Evolutionary conservation across 2,888 invertebrate genomes (phyloP).

Genomic region (Phaonia tiefii): DNA sequence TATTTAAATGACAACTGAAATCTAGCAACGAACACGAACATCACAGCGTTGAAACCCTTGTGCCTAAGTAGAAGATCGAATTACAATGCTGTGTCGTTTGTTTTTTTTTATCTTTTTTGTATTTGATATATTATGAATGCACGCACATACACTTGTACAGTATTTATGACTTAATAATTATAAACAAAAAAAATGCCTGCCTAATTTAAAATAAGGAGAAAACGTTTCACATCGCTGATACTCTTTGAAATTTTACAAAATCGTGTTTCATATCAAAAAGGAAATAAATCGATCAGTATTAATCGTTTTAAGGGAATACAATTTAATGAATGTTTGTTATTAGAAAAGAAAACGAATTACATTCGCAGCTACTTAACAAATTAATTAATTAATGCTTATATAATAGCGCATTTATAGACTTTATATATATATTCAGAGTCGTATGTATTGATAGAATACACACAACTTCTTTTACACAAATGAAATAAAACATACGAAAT

Average conservation of each 20-base stretch:
- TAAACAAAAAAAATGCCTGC: conserved; percentile 36
- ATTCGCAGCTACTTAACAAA: conserved; percentile 37
- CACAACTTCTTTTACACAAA: conserved; percentile 30
- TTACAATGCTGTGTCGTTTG: no score
- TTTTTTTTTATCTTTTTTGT: no score
- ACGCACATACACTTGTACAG: no score
- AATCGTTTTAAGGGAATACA: conserved; percentile 20
- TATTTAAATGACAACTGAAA: no score
- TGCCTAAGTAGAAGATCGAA: no score
- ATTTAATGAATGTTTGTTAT: conserved; percentile 34
- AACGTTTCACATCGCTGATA: conserved; percentile 38
- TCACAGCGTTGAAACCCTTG: no score
- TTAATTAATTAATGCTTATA: conserved; percentile 25
- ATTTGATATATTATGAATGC: no score
- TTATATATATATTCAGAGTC: conserved; percentile 9
- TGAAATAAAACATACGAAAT: conserved; percentile 8
- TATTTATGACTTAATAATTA: conserved; percentile 52
- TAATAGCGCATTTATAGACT: conserved; percentile 25
- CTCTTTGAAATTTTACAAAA: conserved; percentile 7
- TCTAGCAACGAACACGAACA: no score
- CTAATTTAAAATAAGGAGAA: conserved; percentile 27
- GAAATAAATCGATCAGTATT: neutral
- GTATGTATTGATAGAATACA: conserved; percentile 25
- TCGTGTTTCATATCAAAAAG: conserved; percentile 13
- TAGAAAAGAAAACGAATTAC: conserved; percentile 44